Conservation (phyloP, 2,113 vertebrate species). For the Larimichthys polyactis region DNA sequence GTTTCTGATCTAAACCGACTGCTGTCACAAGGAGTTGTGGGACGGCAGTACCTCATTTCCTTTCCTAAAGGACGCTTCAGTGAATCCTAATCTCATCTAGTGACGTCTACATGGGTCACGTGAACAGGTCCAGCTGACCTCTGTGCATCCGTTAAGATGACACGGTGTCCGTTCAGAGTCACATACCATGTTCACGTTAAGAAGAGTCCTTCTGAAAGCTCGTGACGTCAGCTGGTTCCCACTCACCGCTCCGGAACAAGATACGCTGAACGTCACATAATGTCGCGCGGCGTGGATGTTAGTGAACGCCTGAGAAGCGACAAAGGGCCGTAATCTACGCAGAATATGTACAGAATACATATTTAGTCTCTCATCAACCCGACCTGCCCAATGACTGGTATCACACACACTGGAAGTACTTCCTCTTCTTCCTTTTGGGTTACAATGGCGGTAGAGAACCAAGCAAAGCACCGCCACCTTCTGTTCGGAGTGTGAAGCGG, state of each 20-base stretch:
- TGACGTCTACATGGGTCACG: background rate
- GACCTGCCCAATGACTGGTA: too few species aligned
- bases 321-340: background rate
- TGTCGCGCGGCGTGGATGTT: background rate
- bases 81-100: background rate
- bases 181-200: background rate
- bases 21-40: too few species aligned
- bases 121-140: background rate
- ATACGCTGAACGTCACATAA: too few species aligned
- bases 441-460: background rate
- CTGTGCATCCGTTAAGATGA: background rate
- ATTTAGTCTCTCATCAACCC: background rate
- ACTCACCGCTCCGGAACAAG: background rate
- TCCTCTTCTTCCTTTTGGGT: background rate
- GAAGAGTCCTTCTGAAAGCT: background rate
- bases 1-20: too few species aligned
- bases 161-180: background rate
- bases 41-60: too few species aligned
- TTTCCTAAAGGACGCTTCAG: too few species aligned
- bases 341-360: background rate
- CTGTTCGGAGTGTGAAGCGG: too few species aligned
- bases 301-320: background rate
- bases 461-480: too few species aligned
- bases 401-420: background rate
- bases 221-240: background rate